Base-by-base conservation (phyloP, 2,113 vertebrate species). In the Mus pahari region DNA sequence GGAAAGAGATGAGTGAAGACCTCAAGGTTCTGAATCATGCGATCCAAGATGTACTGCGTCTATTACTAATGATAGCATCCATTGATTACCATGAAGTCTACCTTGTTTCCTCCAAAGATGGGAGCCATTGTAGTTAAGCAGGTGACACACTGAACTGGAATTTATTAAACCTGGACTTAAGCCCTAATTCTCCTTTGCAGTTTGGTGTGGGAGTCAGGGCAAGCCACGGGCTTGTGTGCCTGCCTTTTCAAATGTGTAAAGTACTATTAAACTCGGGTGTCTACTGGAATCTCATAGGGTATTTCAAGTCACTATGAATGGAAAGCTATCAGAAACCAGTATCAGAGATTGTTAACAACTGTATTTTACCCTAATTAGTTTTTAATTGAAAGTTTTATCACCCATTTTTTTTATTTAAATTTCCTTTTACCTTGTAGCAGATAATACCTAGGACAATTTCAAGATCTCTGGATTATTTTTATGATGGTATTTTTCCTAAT, bases 321-420 rank as follows among this genome's bases (percentile, higher is more conserved):
- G 31, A 58, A 31, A 39, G 22, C 19, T 81, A 91, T 20, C 6
- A 16, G 78, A 24, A 16, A 62, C 39, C 22, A 86, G 79, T 45
- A 9, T 71, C 20, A 64, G 64, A 11, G 26, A 92, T 83, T 90
- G 77, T 78, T 87, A 82, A 17, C 86, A 64, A 86, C 53, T 68
- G 33, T 17, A 66, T 74, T 91, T 94, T 95, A 20, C 39, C 5
- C 28, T 91, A 60, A 89, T 16, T 89, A 22, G 83, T 60, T 81
- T 92, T 96, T 53, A 87, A 90, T 22, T 83, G 83, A 73, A 91
- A 93, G 36, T 70, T 89, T 4, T 13, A 58, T 94, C 66, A 90
- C 50, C 19, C 96, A 62, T 42, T 74, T 53, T n/a, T 90, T 70
- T 74, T 90, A 50, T 33, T 79, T 79, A 36, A 78, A 53, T 94